Percentiles rank a stretch among this genome's conserved stretches.
Evolutionary conservation across 2,888 invertebrate species (phyloP).

Genomic region (Eumacrocentrus americanus): DNA sequence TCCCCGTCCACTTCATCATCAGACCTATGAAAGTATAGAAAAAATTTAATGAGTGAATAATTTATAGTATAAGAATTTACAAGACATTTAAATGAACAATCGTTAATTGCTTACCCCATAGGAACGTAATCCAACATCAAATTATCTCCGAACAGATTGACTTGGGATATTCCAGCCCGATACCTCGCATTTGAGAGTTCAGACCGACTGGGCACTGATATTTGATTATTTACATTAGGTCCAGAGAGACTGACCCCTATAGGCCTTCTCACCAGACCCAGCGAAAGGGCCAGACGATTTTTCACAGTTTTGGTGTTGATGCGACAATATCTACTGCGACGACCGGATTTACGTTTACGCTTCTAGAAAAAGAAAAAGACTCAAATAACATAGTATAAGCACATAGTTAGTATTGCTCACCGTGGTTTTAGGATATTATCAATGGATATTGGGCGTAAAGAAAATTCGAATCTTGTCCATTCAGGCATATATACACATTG

Average conservation of each 20-base stretch:
- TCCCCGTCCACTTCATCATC: slow-evolving; percentile 43
- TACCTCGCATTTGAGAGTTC: slow-evolving; percentile 44
- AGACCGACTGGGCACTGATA: slow-evolving; percentile 34
- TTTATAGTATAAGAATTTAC: background rate
- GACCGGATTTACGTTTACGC: slow-evolving; percentile 39
- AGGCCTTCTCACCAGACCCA: slow-evolving; percentile 59
- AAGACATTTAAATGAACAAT: background rate
- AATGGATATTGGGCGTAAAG: background rate
- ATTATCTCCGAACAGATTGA: slow-evolving; percentile 72
- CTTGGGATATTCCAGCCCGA: slow-evolving; percentile 64
- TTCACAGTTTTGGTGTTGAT: slow-evolving; percentile 58
- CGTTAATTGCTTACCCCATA: slow-evolving; percentile 56
- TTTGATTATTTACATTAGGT: slow-evolving; percentile 41
- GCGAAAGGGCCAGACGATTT: slow-evolving; percentile 62
- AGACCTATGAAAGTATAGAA: slow-evolving; percentile 39
- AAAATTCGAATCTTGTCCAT: background rate
- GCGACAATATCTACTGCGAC: slow-evolving; percentile 35
- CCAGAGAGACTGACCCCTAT: slow-evolving; percentile 27
- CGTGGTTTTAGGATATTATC: background rate
- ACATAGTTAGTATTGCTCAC: background rate
- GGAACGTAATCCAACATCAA: slow-evolving; percentile 71
- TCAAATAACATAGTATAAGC: slow-evolving; percentile 1
- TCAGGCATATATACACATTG: background rate
- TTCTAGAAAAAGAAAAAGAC: slow-evolving; percentile 51
- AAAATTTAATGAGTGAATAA: background rate